Evolutionary conservation across 2,888 invertebrate genomes (phyloP).

Genomic region (Diabrotica balteata): DNA sequence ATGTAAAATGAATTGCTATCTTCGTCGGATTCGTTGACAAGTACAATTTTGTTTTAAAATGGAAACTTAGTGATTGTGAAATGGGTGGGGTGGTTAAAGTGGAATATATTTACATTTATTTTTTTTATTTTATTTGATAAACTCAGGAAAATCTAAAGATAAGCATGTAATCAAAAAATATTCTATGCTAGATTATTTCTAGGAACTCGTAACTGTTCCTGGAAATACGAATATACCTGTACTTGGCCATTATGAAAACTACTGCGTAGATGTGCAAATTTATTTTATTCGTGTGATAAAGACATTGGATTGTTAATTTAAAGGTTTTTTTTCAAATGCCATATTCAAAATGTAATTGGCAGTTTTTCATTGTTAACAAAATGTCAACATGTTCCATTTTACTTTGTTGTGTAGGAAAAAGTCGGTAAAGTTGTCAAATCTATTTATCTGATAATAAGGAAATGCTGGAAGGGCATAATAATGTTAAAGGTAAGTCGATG

Average conservation of each 20-base stretch:
- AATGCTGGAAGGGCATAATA: constrained; percentile 25
- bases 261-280: constrained; percentile 7
- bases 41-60: neutral
- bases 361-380: too few species aligned
- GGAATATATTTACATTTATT: constrained; percentile 21
- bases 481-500: constrained; percentile 16
- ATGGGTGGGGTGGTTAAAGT: constrained; percentile 25
- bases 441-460: constrained; percentile 3
- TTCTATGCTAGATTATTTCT: constrained; percentile 1
- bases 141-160: constrained; percentile 1
- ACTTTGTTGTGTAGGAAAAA: neutral
- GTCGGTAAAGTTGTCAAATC: neutral
- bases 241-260: neutral
- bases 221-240: neutral
- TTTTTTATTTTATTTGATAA: constrained; percentile 15
- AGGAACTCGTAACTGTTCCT: neutral
- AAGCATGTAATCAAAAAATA: constrained; percentile 14
- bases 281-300: constrained; percentile 4
- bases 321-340: too few species aligned
- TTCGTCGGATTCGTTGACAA: too few species aligned
- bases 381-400: too few species aligned
- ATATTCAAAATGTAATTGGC: too few species aligned
- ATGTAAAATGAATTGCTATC: too few species aligned
- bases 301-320: too few species aligned
- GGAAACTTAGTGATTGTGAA: constrained; percentile 19